Evolutionary conservation across 2,797 vertebrate species (phyloP).

Genomic region (Lacerta viridis): DNA sequence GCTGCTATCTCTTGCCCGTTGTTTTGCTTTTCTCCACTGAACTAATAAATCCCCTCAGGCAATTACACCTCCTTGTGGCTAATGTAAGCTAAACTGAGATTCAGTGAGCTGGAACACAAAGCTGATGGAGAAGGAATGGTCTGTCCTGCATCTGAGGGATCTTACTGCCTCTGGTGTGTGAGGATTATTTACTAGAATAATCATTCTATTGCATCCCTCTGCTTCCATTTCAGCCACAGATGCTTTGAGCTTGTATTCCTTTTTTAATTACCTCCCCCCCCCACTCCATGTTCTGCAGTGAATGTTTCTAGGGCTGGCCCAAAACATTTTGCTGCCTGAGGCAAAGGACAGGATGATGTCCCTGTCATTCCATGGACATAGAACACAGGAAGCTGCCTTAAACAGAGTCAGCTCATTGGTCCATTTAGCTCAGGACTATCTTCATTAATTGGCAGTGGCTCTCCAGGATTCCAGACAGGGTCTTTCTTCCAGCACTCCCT

Average conservation of each 20-base stretch:
- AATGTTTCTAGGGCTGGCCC: not conserved
- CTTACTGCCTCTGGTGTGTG: conserved; percentile 23
- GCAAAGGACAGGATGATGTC: not conserved
- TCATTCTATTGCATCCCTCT: not conserved
- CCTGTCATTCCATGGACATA: not conserved
- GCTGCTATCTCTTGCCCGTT: not conserved
- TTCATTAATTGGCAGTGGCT: no score
- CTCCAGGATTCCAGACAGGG: no score
- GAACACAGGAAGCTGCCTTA: no score
- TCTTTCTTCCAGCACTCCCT: no score
- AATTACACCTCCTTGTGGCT: conserved; percentile 45
- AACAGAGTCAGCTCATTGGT: no score
- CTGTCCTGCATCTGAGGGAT: not conserved
- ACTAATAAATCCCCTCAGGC: conserved; percentile 25
- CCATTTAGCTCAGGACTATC: no score
- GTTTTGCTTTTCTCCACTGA: conserved; percentile 34
- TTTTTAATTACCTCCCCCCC: conserved; percentile 36
- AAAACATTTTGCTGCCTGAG: not conserved
- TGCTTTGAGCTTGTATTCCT: conserved; percentile 44
- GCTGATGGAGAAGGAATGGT: not conserved
- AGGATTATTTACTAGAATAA: conserved; percentile 23
- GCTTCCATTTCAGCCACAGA: conserved; percentile 16
- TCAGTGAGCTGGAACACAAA: conserved; percentile 44
- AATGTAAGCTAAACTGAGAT: conserved; percentile 25
- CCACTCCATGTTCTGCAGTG: not conserved